Evolutionary conservation across 1,140 invertebrate genomes (phyloP), one percentile per base, ranked within the genome.

Genomic region (Eurosta solidaginis): DNA sequence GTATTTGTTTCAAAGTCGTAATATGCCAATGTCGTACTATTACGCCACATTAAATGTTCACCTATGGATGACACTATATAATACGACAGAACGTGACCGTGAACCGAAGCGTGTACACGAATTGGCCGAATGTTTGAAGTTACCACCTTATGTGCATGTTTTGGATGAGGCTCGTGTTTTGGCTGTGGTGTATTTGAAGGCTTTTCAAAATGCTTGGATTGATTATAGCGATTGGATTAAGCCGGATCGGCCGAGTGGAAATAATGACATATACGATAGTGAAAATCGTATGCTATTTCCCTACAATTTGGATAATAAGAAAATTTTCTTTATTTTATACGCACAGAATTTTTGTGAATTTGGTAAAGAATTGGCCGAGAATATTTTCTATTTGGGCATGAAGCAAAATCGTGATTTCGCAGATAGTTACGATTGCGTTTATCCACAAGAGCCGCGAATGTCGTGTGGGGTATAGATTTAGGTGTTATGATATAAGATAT

Each of bases 331-430:
- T 29, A 86, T 84, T 0, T 79, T 87, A 0, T 87, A 83, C 42
- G 85, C 83, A 0, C 85, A 87, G 47, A 87, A 87, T 47, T 87
- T 87, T 50, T 87, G 85, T 36, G 85, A 87, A 29, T 87, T 87
- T 50, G 85, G 85, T 22, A 84, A 84, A 74, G 84, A 86, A 17
- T 63, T 87, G 47, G 83, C 85, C 0, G 84, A 87, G 44, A 78
- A 81, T 49, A 82, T 87, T 1, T 87, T 87, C 75, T 87, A 81
- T 47, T 49, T 87, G 59, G 85, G 85, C 1, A 81, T 87, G 25
- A 83, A 85, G 45, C 81, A 86, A 47, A 86, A 83, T 36, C 44
- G 33, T 0, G 85, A 87, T 52, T 87, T 86, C 14, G 77, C 78
- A 10, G 78, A 83, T n/a, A 82, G 77, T 17, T 87, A 85, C 22